phyloP scores from a whole-genome alignment of 2,113 vertebrate species.

The Lanius ludovicianus region DNA sequence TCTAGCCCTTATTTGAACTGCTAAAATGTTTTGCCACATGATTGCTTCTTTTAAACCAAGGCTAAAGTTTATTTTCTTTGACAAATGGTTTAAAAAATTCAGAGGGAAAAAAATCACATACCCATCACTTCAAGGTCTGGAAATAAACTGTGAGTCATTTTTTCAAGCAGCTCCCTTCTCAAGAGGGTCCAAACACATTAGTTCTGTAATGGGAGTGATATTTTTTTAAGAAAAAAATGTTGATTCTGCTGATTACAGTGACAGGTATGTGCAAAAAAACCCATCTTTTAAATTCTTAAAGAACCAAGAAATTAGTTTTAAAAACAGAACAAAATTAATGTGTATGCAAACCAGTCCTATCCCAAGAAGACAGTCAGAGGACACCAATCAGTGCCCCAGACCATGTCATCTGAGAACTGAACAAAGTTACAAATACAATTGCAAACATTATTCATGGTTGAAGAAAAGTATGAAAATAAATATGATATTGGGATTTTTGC shows the following conservation, averaged over 20 bases:
- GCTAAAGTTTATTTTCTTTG: neutral
- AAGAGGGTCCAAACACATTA: neutral
- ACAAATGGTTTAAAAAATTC: neutral
- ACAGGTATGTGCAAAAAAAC: neutral
- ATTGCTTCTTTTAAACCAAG: neutral
- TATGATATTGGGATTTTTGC: neutral
- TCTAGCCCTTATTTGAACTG: neutral
- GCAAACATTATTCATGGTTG: neutral
- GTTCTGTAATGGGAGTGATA: neutral
- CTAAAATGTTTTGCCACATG: neutral
- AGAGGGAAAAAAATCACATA: neutral
- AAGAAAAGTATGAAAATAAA: neutral
- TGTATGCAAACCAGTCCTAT: neutral
- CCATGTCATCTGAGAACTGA: neutral
- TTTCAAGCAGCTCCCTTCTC: neutral
- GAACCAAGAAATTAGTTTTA: neutral
- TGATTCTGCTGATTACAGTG: neutral
- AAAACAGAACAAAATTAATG: neutral
- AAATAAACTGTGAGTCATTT: slow-evolving; percentile 9
- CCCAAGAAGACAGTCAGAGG: neutral
- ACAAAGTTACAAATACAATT: neutral
- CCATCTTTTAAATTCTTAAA: neutral
- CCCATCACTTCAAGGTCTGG: neutral
- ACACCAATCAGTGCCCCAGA: neutral
- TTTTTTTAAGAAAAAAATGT: neutral